Evolutionary conservation across 2,113 vertebrate genomes (phyloP).

Genomic region (Rhinolophus ferrumequinum): DNA sequence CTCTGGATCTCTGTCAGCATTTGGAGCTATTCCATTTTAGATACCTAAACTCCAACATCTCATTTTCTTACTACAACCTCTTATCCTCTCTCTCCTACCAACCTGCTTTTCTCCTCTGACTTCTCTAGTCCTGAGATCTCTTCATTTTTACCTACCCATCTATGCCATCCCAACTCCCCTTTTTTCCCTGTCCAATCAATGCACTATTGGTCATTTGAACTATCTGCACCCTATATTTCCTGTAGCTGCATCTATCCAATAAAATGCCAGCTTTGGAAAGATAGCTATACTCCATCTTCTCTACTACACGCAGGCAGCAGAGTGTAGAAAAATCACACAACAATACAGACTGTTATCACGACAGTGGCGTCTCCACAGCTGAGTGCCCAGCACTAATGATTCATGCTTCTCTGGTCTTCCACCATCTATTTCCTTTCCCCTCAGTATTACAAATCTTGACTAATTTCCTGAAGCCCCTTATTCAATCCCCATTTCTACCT

Average conservation of each 20-base stretch:
- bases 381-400: background rate
- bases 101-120: background rate
- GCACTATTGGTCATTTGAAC: background rate
- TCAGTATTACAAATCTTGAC: background rate
- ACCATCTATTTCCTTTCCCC: background rate
- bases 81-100: background rate
- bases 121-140: background rate
- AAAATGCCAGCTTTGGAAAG: background rate
- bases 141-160: background rate
- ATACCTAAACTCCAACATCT: background rate
- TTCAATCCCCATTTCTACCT: background rate
- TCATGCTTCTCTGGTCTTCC: background rate
- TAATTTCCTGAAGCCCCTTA: background rate
- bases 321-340: constrained; percentile 1
- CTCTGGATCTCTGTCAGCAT: background rate
- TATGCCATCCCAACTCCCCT: background rate
- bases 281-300: background rate
- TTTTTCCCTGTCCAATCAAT: background rate
- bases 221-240: background rate
- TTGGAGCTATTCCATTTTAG: background rate
- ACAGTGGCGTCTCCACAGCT: background rate
- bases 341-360: background rate
- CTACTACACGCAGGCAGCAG: background rate
- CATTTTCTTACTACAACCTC: constrained; percentile 28
- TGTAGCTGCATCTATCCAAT: background rate